These are phyloP conservation scores for Archips xylosteana DNA, from an alignment of 2,888 invertebrate genomes.

Conservation along the genomic window DNA sequence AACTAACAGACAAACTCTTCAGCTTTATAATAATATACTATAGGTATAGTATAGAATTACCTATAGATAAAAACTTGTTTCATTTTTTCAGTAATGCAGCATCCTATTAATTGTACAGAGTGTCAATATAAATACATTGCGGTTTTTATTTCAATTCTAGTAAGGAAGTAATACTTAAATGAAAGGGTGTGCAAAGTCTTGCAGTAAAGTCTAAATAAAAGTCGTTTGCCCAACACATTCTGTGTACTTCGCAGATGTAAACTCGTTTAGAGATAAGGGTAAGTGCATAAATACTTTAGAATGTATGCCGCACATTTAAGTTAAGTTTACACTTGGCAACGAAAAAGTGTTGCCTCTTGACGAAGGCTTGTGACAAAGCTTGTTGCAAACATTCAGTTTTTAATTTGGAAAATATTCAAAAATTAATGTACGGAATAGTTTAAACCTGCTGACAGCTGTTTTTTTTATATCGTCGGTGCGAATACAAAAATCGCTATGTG, in stretches of 20 bases:
- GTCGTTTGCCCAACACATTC: neutral
- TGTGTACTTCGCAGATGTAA: neutral
- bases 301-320: slow-evolving; percentile 31
- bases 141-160: neutral
- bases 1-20: too few species aligned
- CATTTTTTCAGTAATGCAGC: neutral
- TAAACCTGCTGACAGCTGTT: too few species aligned
- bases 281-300: slow-evolving; percentile 26
- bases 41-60: too few species aligned
- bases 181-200: neutral
- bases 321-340: slow-evolving; percentile 31
- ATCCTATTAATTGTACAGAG: neutral
- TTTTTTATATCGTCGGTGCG: too few species aligned
- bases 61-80: too few species aligned
- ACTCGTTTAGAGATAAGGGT: slow-evolving; percentile 22
- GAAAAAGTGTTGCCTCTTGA: slow-evolving; percentile 14
- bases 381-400: slow-evolving; percentile 1
- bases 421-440: neutral
- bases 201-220: neutral
- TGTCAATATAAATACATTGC: neutral
- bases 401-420: neutral
- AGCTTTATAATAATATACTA: too few species aligned
- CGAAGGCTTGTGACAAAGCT: slow-evolving; percentile 8
- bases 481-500: too few species aligned
- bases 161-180: neutral